Evolutionary conservation across 2,113 vertebrate genomes (phyloP).

Genomic region (Glaucomys volans): DNA sequence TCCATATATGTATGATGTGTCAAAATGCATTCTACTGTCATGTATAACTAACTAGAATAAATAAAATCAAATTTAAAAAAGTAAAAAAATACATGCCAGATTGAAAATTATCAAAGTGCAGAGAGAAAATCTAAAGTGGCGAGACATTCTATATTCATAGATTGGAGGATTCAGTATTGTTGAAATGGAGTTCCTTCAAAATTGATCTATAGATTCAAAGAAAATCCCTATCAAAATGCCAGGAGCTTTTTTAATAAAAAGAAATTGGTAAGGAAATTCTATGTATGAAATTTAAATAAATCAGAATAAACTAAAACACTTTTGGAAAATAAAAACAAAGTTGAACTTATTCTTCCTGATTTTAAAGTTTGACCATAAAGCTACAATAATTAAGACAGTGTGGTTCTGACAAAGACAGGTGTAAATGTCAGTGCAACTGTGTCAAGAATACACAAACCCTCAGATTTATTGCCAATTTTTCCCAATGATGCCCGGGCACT

Average conservation of each 20-base stretch:
- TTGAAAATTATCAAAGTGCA: not conserved
- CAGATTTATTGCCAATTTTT: not conserved
- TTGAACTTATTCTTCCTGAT: not conserved
- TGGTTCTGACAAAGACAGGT: not conserved
- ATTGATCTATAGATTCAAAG: not conserved
- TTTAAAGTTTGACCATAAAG: not conserved
- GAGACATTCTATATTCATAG: not conserved
- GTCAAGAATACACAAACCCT: not conserved
- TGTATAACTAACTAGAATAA: too few relatives aligned
- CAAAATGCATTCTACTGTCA: too few relatives aligned
- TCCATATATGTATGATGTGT: too few relatives aligned
- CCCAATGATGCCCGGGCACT: not conserved
- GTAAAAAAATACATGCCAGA: not conserved
- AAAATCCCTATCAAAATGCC: not conserved
- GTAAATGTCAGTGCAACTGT: not conserved
- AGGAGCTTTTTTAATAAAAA: not conserved
- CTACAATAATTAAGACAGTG: not conserved
- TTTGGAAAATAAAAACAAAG: not conserved
- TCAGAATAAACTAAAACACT: not conserved
- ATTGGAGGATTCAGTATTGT: not conserved
- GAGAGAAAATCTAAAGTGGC: not conserved
- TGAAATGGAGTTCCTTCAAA: not conserved
- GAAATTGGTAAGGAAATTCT: not conserved
- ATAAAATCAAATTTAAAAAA: too few relatives aligned
- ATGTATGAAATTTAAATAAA: not conserved